These are phyloP conservation scores for Gephyroberyx darwinii DNA, from an alignment of 2,797 vertebrate genomes.

Conservation along the genomic window DNA sequence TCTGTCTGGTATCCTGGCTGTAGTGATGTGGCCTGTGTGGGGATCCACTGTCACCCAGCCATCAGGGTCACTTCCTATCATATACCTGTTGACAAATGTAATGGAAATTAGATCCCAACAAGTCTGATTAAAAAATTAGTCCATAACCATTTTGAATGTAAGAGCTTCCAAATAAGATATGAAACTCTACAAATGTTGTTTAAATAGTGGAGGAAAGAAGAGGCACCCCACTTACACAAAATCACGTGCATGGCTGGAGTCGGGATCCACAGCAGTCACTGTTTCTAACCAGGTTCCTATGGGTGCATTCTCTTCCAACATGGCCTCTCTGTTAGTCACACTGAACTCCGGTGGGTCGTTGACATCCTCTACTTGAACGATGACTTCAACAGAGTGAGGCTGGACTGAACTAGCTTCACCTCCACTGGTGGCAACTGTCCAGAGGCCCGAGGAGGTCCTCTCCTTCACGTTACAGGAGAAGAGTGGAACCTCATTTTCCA, in stretches of 20 bases:
- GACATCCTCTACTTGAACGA: conserved; percentile 68
- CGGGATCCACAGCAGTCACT: conserved; percentile 68
- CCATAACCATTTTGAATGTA: no score
- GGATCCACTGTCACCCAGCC: conserved; percentile 74
- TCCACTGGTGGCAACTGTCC: conserved; percentile 57
- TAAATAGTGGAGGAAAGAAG: not conserved
- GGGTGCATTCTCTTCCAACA: conserved; percentile 64
- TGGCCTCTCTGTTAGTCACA: conserved; percentile 19
- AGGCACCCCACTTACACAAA: conserved; percentile 61
- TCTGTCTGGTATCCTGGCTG: conserved; percentile 61
- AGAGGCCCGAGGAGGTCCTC: conserved; percentile 56
- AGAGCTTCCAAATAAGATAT: not conserved
- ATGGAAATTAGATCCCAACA: not conserved
- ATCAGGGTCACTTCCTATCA: conserved; percentile 70
- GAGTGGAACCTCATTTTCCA: conserved; percentile 69
- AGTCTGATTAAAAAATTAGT: not conserved
- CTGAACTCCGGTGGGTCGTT: conserved; percentile 74
- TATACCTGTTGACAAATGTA: conserved; percentile 62
- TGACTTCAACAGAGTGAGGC: conserved; percentile 34
- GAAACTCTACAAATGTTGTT: not conserved
- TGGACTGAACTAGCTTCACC: not conserved
- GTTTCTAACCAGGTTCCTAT: conserved; percentile 63
- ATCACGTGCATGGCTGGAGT: conserved; percentile 40
- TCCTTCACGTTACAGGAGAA: conserved; percentile 72
- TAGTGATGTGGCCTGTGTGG: conserved; percentile 72